Evolutionary conservation across 2,888 invertebrate genomes (phyloP), one percentile per base, ranked within the genome.

Genomic region (Drosophila multiciliata): DNA sequence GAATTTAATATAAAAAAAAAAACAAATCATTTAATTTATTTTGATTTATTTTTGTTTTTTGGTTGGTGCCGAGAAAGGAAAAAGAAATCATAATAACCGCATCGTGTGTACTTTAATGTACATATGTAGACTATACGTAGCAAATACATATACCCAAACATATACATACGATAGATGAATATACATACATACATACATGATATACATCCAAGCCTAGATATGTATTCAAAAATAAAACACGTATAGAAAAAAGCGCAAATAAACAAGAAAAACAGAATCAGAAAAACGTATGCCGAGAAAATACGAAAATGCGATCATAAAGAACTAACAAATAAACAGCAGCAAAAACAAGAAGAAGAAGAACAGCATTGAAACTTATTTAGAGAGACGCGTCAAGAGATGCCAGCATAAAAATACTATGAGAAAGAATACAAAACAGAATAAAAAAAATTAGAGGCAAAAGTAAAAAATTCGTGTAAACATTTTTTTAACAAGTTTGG

Each of bases 401-500:
- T 36, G 32, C 23, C 42, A 57, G 35, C 9, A 53, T 29, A 48
- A 8, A 52, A 40, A 23, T 45, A 45, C 23, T 1, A 45, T 8
- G 23, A 45, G 23, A 54, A 36, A 49, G 35, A 33, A 59, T 33
- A 52, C 52, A 52, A 53, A n/a, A 26, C 45, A 29, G 38, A 45
- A 38, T 12, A 63, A 66, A 20, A 48, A 59, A 61, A 40, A 60
- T 55, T 61, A 48, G 48, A 64, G 23, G 64, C 48, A 59, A 71
- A 71, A 67, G 74, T 58, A 78, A 76, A 50, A 73, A 73, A 83
- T 85, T 88, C 84, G 78, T 90, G 84, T 84, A 86, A 83, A 90
- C 84, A 86, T 90, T 90, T 90, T 86, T 87, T 90, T 89, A 89
- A 91, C 80, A 85, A 89, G 89, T 91, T 91, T 89, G 91, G 91